phyloP scores from a whole-genome alignment of 2,113 vertebrate species.

The Alaudala cheleensis region DNA sequence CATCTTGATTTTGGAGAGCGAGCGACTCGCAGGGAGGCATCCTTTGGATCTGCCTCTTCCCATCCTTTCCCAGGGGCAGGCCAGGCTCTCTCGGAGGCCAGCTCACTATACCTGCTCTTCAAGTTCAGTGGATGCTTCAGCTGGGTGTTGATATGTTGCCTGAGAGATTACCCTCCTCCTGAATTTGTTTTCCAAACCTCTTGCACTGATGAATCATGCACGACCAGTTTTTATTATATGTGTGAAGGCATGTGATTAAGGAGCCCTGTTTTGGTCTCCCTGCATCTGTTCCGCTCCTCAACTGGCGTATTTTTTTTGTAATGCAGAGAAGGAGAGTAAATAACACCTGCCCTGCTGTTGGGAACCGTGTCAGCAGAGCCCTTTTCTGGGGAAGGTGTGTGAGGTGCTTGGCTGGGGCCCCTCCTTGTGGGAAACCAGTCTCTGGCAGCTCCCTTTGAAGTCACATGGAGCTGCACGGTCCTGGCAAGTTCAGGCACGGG shows the following conservation, averaged over 20 bases:
- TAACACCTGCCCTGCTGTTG: neutral
- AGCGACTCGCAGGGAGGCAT: neutral
- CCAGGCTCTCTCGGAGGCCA: neutral
- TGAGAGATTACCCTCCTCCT: conserved; percentile 40
- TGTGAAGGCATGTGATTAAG: neutral
- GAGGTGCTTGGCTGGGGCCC: neutral
- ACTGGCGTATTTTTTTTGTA: neutral
- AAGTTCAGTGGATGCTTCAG: conserved; percentile 48
- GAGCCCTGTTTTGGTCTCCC: neutral
- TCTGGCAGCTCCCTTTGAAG: conserved; percentile 43
- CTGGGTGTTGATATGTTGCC: conserved; percentile 61
- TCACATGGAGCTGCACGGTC: neutral
- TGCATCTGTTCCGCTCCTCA: neutral
- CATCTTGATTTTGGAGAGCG: neutral
- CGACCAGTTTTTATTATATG: neutral
- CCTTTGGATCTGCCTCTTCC: neutral
- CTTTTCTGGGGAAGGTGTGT: neutral
- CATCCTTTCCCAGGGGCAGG: neutral
- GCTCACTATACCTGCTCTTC: conserved; percentile 56
- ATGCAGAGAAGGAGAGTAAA: neutral
- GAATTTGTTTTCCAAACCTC: conserved; percentile 55
- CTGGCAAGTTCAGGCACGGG: conserved; percentile 46
- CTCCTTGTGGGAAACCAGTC: conserved; percentile 19
- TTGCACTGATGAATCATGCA: conserved; percentile 17
- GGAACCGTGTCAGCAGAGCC: neutral